Base-by-base conservation (phyloP, 2,113 vertebrate genomes). In the Python bivittatus region DNA sequence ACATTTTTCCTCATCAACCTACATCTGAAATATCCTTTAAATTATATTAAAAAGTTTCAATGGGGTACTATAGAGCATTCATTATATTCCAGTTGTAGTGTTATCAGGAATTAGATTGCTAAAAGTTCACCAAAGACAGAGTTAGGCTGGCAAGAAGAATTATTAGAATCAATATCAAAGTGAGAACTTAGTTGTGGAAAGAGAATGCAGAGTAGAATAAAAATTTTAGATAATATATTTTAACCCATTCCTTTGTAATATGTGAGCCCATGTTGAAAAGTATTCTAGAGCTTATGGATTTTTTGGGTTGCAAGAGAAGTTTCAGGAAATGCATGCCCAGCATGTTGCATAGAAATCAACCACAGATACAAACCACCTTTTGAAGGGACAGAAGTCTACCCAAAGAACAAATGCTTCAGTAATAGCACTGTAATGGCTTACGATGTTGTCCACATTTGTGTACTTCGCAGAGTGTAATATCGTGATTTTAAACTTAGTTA, bases 341-440 rank as follows among this genome's bases (percentile, higher is more conserved):
- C 48, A 48, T 48, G 48, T 48, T 48, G 48, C 72, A 22, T 38
- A 42, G 17, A 79, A 79, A 79, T 42, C 38, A 79, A 79, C 33
- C 6, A 79, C 72, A 79, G 72, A 79, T 42, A 38, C 6, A 79
- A 38, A 79, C 8, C 7, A 72, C 2, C 33, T 79, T 79, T 22
- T 38, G 3, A 38, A 38, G 72, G 38, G 6, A 38, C 72, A 38
- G n/a, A 79, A 38, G 38, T 79, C 33, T 8, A 1, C 38, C 22
- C 8, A 79, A 79, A 79, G n/a, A 72, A 72, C 68, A 38, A 15
- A 2, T 72, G 15, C 68, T 72, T 38, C 17, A 0, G n/a, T 4
- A 85, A 25, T 1, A 0, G 29, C 90, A 0, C 3, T 2, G 0
- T 9, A 33, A 6, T 20, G 15, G 1, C 88, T 94, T 58, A 0